phyloP scores from a whole-genome alignment of 2,888 invertebrate genomes.

The Drosophila aldrichi region DNA sequence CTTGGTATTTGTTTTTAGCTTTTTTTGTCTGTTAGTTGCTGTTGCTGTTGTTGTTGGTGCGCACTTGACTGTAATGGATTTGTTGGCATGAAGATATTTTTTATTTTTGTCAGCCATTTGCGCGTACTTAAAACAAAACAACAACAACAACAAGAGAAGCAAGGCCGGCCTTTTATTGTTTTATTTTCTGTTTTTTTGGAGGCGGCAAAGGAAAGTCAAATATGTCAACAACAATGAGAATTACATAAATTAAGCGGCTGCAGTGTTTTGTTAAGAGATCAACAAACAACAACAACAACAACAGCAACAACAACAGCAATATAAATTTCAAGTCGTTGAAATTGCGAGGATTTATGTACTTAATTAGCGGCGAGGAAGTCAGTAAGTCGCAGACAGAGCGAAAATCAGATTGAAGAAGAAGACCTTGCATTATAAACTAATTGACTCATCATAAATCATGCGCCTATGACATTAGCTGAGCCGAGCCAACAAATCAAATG shows the following conservation, averaged over 20 bases:
- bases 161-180: constrained; percentile 23
- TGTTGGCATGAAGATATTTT: constrained; percentile 82
- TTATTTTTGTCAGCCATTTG: constrained; percentile 58
- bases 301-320: constrained; percentile 24
- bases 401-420: constrained; percentile 8
- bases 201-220: constrained; percentile 72
- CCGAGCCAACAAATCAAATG: background rate
- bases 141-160: constrained; percentile 21
- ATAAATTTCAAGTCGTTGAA: constrained; percentile 49
- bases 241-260: constrained; percentile 83
- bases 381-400: constrained; percentile 8
- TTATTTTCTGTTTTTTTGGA: constrained; percentile 32
- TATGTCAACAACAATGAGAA: constrained; percentile 64
- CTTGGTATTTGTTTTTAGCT: constrained; percentile 36
- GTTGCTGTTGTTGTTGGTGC: constrained; percentile 33
- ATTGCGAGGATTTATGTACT: constrained; percentile 59
- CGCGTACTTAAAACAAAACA: constrained; percentile 55
- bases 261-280: constrained; percentile 57
- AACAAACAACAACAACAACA: constrained; percentile 26
- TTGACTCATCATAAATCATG: constrained; percentile 26
- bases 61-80: constrained; percentile 82
- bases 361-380: constrained; percentile 51
- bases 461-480: constrained; percentile 12
- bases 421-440: constrained; percentile 30
- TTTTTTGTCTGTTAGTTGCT: constrained; percentile 21